Conservation (phyloP, 2,113 vertebrate genomes). For the Microtus richardsoni region DNA sequence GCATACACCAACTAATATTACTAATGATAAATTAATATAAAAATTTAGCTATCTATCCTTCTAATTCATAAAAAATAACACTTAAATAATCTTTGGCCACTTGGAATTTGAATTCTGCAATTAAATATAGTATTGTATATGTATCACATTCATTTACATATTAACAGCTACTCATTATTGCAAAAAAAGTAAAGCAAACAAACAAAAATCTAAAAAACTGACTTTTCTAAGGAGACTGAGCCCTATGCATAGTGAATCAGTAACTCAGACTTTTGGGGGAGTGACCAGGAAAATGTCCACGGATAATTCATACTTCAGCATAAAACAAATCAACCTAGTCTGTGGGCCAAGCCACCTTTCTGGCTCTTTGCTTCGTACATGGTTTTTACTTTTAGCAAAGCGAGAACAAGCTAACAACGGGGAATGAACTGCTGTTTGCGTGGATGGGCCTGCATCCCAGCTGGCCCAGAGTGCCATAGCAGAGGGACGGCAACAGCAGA, state of each 20-base stretch:
- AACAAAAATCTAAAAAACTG: neutral
- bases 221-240: neutral
- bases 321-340: conserved; percentile 42
- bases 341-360: neutral
- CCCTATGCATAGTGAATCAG: neutral
- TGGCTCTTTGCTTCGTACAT: conserved; percentile 26
- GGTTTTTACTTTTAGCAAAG: conserved; percentile 51
- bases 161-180: conserved; percentile 15
- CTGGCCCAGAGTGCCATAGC: neutral
- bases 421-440: neutral
- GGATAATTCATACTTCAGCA: conserved; percentile 32
- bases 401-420: neutral
- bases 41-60: neutral
- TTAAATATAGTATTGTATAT: conserved; percentile 18
- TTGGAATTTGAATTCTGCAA: conserved; percentile 13
- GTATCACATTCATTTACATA: conserved; percentile 10
- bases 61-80: neutral
- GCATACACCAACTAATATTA: neutral
- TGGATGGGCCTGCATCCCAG: neutral
- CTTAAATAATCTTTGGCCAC: neutral
- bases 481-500: neutral
- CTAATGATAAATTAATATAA: neutral
- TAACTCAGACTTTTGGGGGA: neutral
- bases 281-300: neutral
- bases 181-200: neutral